Evolutionary conservation across 2,888 invertebrate species (phyloP), one percentile per base, ranked within the genome.

Genomic region (Pachycephus smyrnensis): DNA sequence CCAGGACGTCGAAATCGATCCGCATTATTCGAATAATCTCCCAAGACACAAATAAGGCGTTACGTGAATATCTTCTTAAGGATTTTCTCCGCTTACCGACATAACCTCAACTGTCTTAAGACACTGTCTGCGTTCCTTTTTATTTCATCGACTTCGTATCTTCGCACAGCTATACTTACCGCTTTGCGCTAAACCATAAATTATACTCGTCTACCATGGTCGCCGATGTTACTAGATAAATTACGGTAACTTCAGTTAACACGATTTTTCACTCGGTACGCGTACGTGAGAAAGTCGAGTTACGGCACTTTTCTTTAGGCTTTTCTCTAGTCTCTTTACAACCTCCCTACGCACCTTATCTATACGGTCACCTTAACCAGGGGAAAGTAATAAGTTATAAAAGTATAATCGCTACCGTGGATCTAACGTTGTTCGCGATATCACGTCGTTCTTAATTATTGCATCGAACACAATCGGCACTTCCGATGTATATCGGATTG

Each of bases 341-440:
- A 23, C 9, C 23, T 6, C 55, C 55, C 55, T 2, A 23, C 9
- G 55, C 55, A 23, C 9, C 55, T 23, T 9, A 6, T 9, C 55
- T 23, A 55, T 23, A 23, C 55, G 9, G n/a, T 23, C 75, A 31
- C 31, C 73, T n/a, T 77, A 15, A 31, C 68, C 73, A 68, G 36
- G 76, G 69, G 77, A 68, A 78, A 78, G 81, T 71, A 79, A 82
- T 82, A 75, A 81, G 69, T 76, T 78, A 78, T 76, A 69, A 75
- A 37, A 68, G 69, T 77, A 36, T 71, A 69, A 75, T 76, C 76
- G 69, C 32, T 80, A 71, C 75, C 80, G 77, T 73, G 68, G 80
- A 78, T 78, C 76, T 32, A 37, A 23, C 71, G 71, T 33, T 77
- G 15, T 37, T n/a, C 71, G 73, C 68, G 36, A 74, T 76, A 76